Evolutionary conservation across 2,797 vertebrate species (phyloP), one percentile per base, ranked within the genome.

Genomic region (Crenuchus spilurus): DNA sequence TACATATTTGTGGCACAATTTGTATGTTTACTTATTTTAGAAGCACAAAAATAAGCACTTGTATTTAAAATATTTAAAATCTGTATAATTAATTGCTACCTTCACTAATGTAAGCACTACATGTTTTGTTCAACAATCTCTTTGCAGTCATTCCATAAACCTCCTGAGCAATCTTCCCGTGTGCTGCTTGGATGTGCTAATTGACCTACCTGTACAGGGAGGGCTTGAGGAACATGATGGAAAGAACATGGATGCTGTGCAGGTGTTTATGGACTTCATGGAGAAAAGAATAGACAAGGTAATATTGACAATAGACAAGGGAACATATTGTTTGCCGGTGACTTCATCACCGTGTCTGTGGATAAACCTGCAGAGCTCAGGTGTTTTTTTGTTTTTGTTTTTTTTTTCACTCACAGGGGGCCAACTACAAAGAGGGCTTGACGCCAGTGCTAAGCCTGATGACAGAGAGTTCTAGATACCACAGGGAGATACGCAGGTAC

Each of bases 201-300:
- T 97, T 72, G 91, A 95, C 58, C 76, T 96, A 26, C 94, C 94
- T 30, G 88, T 92, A 60, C 94, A 95, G 84, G 94, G 94, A 73
- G 95, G 95, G 76, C 89, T 89, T 55, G 85, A 92, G 72, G 86
- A 89, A 72, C 96, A 96, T 75, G 92, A 94, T 39, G 96, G 95
- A 24, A 96, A 96, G 90, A 96, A 98, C 88, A 94, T 99, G 94
- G 91, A 94, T 51, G 92, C 88, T 13, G 86, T 99, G 82, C 94
- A 95, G 42, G 87, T 94, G 83, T 88, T 98, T 54, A 81, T 99
- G 80, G 93, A 88, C 85, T 99, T 99, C 87, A 98, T 99, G 98
- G 96, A 97, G 89, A 98, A 94, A 87, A 95, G 98, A 85, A 96
- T 99, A 79, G 95, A 99, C 90, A 97, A 96, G 97, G 98, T 99